Base-by-base conservation (phyloP, 2,888 invertebrate genomes). In the Lathronympha strigana region DNA sequence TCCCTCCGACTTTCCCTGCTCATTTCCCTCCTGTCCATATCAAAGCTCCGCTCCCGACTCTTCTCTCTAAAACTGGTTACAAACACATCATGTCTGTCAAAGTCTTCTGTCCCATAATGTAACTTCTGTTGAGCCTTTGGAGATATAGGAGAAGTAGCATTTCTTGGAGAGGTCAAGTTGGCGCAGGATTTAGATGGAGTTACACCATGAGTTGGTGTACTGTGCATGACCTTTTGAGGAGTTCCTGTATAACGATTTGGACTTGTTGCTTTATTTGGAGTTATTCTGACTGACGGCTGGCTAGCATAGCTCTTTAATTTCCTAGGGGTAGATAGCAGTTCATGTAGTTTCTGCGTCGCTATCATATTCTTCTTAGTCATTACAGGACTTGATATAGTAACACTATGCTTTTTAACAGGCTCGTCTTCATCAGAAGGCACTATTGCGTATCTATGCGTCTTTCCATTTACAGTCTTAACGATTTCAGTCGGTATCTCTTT, bases 291-390 rank as follows among this genome's bases (percentile, higher is more conserved):
- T 4, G 93, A 93, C 0, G 93, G 93, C 50, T 93, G 93, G 53
- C 92, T 92, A 0, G 87, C 88, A 38, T 90, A 90, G 57, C 92
- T 82, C 74, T 92, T 84, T 69, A 93, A 61, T 75, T 95, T 96
- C 23, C 94, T 91, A 0, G 96, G 96, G 0, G 96, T 96, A 0
- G 95, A 94, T 0, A 96, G 78, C 2, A 96, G 79, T 73, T 96
- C 96, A 80, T 96, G 96, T 0, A 96, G 84, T 74, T 95, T 96
- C 75, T 95, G 95, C 0, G 96, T 96, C 0, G 96, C 96, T 21
- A 93, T 93, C 0, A 95, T 85, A 80, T 95, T 95, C 73, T 93
- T 93, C 55, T 93, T 83, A 1, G 93, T 92, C 82, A 93, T 93
- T 23, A 84, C 82, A 0, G 87, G 87, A 0, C 79, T 88, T 49